phyloP scores from a whole-genome alignment of 2,888 invertebrate species.

The Horisme vitalbata region DNA sequence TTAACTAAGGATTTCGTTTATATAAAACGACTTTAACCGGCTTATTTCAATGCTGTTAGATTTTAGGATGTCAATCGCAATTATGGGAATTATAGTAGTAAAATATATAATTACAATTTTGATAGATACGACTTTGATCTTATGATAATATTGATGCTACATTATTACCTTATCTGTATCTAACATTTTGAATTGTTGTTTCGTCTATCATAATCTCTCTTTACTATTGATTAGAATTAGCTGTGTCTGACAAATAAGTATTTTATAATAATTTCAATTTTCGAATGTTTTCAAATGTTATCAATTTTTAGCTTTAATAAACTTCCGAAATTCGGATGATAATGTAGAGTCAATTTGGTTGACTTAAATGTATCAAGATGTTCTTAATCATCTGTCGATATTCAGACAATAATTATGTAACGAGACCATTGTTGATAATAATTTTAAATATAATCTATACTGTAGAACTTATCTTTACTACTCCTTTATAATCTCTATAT shows the following conservation, averaged over 20 bases:
- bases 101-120: conserved; percentile 8
- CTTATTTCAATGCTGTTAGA: conserved; percentile 41
- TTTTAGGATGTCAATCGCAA: conserved; percentile 77
- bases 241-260: conserved; percentile 81
- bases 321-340: no score
- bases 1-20: conserved; percentile 54
- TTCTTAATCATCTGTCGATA: conserved; percentile 13
- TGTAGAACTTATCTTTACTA: conserved; percentile 37
- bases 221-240: conserved; percentile 61
- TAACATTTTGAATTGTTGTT: conserved; percentile 5
- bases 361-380: conserved; percentile 1
- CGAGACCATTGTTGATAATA: conserved; percentile 65
- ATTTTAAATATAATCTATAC: conserved; percentile 56
- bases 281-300: conserved; percentile 20
- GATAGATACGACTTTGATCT: conserved; percentile 6
- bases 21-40: conserved; percentile 71
- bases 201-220: conserved; percentile 38
- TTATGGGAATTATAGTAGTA: conserved; percentile 36
- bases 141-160: conserved; percentile 12
- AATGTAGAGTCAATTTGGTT: conserved; percentile 7
- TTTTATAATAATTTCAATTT: conserved; percentile 30
- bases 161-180: conserved; percentile 1
- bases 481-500: conserved; percentile 40
- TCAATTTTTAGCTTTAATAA: no score
- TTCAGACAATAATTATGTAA: conserved; percentile 62